A percentile compares a stretch with the other conserved stretches of the same genome.
Evolutionary conservation across 2,888 invertebrate genomes (phyloP).

Genomic region (Eretmocerus hayati): DNA sequence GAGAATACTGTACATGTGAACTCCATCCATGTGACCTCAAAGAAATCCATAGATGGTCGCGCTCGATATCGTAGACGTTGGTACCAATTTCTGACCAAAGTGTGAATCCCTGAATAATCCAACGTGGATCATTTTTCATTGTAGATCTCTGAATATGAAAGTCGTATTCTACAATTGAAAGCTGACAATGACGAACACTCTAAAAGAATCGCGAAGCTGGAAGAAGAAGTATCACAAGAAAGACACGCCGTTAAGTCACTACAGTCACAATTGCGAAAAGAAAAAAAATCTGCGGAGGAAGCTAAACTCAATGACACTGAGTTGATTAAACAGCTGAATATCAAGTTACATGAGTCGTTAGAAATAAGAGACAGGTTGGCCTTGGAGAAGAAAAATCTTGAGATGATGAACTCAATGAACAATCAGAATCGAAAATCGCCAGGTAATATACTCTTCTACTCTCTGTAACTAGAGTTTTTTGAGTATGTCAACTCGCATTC

Average conservation of each 20-base stretch:
- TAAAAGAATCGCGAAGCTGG: conserved; percentile 31
- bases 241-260: conserved; percentile 32
- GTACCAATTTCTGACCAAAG: too few species aligned
- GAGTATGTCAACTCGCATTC: too few species aligned
- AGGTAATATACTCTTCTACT: conserved; percentile 9
- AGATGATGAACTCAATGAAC: conserved; percentile 37
- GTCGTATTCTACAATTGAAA: conserved; percentile 38
- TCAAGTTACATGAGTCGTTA: conserved; percentile 55
- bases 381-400: conserved; percentile 48
- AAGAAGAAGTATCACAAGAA: conserved; percentile 36
- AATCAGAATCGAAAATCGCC: conserved; percentile 25
- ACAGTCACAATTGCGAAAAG: conserved; percentile 33
- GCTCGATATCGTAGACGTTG: too few species aligned
- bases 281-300: conserved; percentile 27
- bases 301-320: conserved; percentile 32
- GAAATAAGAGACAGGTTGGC: conserved; percentile 52
- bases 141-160: conserved; percentile 35
- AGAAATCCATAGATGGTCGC: too few species aligned
- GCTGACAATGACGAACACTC: conserved; percentile 36
- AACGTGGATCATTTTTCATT: neutral
- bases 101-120: too few species aligned
- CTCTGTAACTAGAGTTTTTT: neutral
- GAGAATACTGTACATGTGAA: too few species aligned
- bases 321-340: conserved; percentile 34
- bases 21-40: too few species aligned